A percentile compares a stretch with the other conserved stretches of the same genome.
Conservation (phyloP, 2,113 vertebrate species). For the Hemichromis elongatus region DNA sequence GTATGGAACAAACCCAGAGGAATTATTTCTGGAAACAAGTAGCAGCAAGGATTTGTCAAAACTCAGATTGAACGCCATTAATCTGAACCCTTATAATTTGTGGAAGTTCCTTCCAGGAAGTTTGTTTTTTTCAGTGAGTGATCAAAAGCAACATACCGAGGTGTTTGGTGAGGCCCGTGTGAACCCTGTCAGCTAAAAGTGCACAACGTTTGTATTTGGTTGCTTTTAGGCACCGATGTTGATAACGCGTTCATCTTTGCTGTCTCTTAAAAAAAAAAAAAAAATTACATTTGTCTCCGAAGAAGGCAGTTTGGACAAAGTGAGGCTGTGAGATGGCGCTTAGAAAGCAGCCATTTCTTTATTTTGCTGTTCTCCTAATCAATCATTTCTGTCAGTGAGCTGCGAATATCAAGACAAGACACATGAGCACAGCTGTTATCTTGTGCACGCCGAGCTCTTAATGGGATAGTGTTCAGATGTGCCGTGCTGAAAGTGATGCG, state of each 20-base stretch:
- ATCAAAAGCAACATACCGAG: background rate
- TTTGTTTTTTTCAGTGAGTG: background rate
- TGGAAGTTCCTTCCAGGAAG: background rate
- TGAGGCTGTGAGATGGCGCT: background rate
- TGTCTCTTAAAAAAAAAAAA: no score
- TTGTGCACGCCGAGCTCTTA: background rate
- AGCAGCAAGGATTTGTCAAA: background rate
- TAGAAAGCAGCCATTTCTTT: background rate
- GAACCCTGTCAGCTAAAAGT: background rate
- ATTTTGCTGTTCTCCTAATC: background rate
- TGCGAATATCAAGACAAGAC: background rate
- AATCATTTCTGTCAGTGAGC: background rate
- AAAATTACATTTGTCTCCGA: background rate
- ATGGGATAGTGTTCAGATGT: background rate
- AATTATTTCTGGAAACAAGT: background rate
- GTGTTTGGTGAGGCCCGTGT: background rate
- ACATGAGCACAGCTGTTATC: background rate
- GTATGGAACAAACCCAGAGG: background rate
- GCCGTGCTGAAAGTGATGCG: background rate
- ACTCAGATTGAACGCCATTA: background rate
- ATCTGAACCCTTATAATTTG: background rate
- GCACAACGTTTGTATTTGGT: fast-evolving
- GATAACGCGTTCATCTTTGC: background rate
- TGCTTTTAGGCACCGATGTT: background rate
- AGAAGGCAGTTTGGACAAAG: background rate